These are phyloP conservation scores for Lasioglossum baleicum DNA, from an alignment of 1,140 invertebrate species.

Conservation along the genomic window DNA sequence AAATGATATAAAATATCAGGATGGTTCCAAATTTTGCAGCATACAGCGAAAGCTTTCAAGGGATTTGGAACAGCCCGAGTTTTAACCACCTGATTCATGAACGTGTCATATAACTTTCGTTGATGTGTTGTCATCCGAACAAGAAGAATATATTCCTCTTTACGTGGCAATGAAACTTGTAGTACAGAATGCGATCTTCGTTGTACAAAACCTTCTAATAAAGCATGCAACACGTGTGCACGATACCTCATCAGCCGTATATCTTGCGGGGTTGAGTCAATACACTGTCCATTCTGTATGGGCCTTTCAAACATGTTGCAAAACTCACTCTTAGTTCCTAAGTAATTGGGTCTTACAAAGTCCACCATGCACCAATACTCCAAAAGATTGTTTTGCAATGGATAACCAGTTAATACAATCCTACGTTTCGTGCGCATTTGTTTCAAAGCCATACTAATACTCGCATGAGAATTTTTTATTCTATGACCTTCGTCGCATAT, in stretches of 20 bases:
- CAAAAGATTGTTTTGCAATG: constrained; percentile 96
- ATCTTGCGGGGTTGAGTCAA: constrained; percentile 94
- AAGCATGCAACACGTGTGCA: constrained; percentile 93
- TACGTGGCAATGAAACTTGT: constrained; percentile 91
- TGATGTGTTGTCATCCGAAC: constrained; percentile 94
- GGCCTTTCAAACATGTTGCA: constrained; percentile 97
- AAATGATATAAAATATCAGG: constrained; percentile 97
- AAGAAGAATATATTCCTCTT: constrained; percentile 95
- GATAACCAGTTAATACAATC: constrained; percentile 96
- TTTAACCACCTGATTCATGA: constrained; percentile 94
- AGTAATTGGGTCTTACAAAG: constrained; percentile 95
- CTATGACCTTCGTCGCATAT: constrained; percentile 97
- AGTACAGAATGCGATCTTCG: constrained; percentile 93
- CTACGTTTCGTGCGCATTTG: constrained; percentile 94
- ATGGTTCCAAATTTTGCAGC: constrained; percentile 99
- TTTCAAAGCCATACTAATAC: constrained; percentile 94
- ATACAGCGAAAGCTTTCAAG: constrained; percentile 98
- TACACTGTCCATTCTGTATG: constrained; percentile 96
- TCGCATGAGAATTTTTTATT: constrained; percentile 97
- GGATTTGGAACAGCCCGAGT: constrained; percentile 95
- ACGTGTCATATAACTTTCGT: constrained; percentile 91
- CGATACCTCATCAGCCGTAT: constrained; percentile 93
- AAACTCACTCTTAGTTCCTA: constrained; percentile 96
- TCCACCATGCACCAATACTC: constrained; percentile 99
- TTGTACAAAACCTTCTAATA: constrained; percentile 96